These are phyloP conservation scores for Serripes groenlandicus DNA, from an alignment of 2,888 invertebrate species.

Conservation along the genomic window DNA sequence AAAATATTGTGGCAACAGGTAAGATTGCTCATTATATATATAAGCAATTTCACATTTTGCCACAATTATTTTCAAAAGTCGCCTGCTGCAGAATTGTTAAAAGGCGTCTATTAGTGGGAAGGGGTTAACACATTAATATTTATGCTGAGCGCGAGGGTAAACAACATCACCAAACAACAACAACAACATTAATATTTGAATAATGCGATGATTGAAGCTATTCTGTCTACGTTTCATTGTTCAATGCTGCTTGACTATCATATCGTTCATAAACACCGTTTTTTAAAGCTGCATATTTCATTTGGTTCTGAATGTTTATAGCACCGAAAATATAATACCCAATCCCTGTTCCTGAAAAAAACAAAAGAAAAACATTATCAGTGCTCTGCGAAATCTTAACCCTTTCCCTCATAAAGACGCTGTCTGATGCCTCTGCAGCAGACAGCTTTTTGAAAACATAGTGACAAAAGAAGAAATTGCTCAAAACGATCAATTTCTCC, in stretches of 20 bases:
- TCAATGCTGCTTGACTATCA: constrained; percentile 16
- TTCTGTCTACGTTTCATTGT: neutral
- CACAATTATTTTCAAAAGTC: no score
- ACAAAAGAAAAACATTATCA: no score
- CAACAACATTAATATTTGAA: no score
- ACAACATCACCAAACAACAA: no score
- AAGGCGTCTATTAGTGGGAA: no score
- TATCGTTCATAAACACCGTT: constrained; percentile 40
- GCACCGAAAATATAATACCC: constrained; percentile 74
- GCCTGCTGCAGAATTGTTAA: no score
- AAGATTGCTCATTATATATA: no score
- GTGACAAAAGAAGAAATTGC: neutral
- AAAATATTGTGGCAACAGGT: no score
- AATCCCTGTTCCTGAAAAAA: constrained; percentile 67
- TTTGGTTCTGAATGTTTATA: constrained; percentile 42
- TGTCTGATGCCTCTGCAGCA: neutral
- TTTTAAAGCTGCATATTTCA: constrained; percentile 41
- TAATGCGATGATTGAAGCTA: constrained; percentile 7
- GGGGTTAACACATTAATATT: no score
- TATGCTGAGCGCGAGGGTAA: no score
- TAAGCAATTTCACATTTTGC: no score
- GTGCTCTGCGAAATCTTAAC: neutral
- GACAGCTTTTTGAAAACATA: neutral
- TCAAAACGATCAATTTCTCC: neutral
- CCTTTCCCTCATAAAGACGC: neutral